phyloP scores from a whole-genome alignment of 2,113 vertebrate species.

The Thalassoma bifasciatum region DNA sequence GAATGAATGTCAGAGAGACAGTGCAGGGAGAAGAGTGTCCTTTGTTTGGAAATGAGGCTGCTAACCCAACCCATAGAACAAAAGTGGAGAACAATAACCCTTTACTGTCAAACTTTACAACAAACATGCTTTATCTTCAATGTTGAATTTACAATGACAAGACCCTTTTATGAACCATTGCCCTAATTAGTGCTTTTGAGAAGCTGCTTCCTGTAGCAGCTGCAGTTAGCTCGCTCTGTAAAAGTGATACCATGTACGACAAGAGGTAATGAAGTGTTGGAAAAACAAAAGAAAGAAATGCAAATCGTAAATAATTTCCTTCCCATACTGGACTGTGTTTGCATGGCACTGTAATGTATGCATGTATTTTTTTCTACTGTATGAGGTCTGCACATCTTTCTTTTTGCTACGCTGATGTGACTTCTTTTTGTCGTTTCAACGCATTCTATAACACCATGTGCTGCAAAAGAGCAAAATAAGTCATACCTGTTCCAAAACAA shows the following conservation, averaged over 20 bases:
- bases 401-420: slow-evolving; percentile 65
- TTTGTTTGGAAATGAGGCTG: slow-evolving; percentile 12
- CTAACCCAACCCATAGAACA: slow-evolving; percentile 5
- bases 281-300: slow-evolving; percentile 72
- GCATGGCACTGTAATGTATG: slow-evolving; percentile 85
- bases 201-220: slow-evolving; percentile 37
- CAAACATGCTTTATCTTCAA: slow-evolving; percentile 17
- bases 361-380: slow-evolving; percentile 79
- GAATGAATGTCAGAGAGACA: slow-evolving; percentile 17
- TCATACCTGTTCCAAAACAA: slow-evolving; percentile 70
- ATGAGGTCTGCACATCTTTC: slow-evolving; percentile 64
- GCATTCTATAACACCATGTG: slow-evolving; percentile 77
- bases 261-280: slow-evolving; percentile 80
- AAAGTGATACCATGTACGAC: slow-evolving; percentile 75
- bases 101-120: slow-evolving; percentile 15
- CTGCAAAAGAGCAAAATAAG: slow-evolving; percentile 71
- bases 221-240: slow-evolving; percentile 57
- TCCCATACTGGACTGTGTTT: slow-evolving; percentile 80
- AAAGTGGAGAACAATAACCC: neutral
- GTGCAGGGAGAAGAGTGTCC: neutral
- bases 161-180: slow-evolving; percentile 38
- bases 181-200: slow-evolving; percentile 25
- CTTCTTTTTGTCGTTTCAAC: slow-evolving; percentile 73
- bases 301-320: slow-evolving; percentile 77
- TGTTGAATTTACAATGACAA: slow-evolving; percentile 14